These are phyloP conservation scores for Penelope pileata DNA, from an alignment of 2,113 vertebrate species.

Conservation along the genomic window DNA sequence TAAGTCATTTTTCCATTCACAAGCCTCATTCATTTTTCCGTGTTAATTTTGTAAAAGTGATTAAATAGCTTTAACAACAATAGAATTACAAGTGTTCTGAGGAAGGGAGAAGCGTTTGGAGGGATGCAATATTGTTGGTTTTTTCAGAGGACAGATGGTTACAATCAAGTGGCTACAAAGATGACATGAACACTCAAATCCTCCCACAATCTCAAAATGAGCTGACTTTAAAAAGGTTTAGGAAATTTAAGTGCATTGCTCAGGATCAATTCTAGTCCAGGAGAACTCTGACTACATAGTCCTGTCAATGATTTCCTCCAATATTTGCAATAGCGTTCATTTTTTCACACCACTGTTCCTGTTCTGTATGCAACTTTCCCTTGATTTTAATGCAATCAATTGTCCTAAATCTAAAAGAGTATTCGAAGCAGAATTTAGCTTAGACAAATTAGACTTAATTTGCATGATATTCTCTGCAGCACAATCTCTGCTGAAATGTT, in stretches of 20 bases:
- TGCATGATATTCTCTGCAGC: neutral
- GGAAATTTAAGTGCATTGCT: neutral
- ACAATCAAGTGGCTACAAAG: neutral
- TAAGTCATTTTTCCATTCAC: neutral
- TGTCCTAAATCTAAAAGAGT: neutral
- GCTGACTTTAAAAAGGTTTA: neutral
- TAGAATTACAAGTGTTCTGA: neutral
- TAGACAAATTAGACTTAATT: neutral
- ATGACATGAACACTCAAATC: neutral
- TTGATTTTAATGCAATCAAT: constrained; percentile 14
- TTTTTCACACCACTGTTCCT: neutral
- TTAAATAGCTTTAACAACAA: constrained; percentile 13
- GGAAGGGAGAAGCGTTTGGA: neutral
- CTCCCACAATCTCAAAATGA: neutral
- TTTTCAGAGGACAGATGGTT: neutral
- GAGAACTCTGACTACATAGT: neutral
- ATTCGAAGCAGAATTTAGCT: constrained; percentile 1
- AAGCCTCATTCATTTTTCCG: neutral
- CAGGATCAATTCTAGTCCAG: neutral
- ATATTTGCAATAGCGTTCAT: neutral
- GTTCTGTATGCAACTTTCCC: neutral
- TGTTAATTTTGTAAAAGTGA: neutral
- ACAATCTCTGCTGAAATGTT: constrained; percentile 10
- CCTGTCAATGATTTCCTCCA: neutral
- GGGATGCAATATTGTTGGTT: neutral